A percentile compares a stretch with the other conserved stretches of the same genome.
Evolutionary conservation across 2,888 invertebrate genomes (phyloP).

Genomic region (Lumbricus terrestris): DNA sequence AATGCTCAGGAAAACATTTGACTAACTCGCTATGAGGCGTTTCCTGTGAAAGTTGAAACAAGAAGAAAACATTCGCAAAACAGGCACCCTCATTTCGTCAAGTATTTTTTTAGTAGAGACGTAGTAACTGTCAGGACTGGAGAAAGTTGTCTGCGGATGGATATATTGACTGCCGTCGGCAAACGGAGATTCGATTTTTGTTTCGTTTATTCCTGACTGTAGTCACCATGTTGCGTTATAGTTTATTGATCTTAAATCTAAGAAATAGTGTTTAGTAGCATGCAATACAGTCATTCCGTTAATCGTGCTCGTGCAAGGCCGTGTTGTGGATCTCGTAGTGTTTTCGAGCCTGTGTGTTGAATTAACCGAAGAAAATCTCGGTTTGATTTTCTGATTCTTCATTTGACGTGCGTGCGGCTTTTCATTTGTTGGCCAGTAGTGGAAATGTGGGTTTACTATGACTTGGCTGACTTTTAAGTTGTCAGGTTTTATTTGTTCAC

Average conservation of each 20-base stretch:
- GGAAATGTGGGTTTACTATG: background rate
- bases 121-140: background rate
- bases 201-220: background rate
- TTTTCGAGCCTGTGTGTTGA: background rate
- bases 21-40: background rate
- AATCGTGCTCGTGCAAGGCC: background rate
- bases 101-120: background rate
- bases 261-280: background rate
- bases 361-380: background rate
- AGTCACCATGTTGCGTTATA: background rate
- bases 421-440: background rate
- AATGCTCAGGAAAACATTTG: background rate
- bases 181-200: background rate
- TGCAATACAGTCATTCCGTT: background rate
- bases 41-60: background rate
- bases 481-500: background rate
- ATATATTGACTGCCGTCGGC: background rate
- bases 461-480: background rate
- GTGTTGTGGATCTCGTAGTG: background rate
- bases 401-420: background rate
- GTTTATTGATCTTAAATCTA: background rate
- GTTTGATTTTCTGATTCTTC: background rate
- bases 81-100: background rate
- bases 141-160: too few species aligned
- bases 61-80: background rate